phyloP scores from a whole-genome alignment of 2,797 vertebrate genomes.

The Vipera ursinii region DNA sequence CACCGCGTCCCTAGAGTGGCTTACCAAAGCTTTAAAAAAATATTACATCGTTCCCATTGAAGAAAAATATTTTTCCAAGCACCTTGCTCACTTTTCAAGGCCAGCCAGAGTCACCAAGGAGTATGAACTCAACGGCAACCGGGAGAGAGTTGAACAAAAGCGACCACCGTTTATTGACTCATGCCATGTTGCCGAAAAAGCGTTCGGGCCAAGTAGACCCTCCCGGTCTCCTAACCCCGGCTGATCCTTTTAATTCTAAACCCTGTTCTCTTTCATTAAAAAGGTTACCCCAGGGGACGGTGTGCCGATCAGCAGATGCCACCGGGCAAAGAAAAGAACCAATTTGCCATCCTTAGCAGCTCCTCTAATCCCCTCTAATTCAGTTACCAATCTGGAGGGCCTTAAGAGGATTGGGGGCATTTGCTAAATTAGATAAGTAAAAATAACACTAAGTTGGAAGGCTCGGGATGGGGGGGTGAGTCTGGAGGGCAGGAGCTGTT shows the following conservation, averaged over 20 bases:
- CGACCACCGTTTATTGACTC: not conserved
- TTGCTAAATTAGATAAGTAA: conserved; percentile 88
- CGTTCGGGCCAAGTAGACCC: too few species aligned
- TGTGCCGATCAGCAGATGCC: conserved; percentile 45
- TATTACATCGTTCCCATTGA: not conserved
- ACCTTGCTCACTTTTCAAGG: not conserved
- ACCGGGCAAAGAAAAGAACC: conserved; percentile 51
- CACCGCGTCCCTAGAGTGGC: not conserved
- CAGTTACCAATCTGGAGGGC: conserved; percentile 79
- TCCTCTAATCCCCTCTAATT: conserved; percentile 82
- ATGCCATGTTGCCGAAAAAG: not conserved
- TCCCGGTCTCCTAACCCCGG: not conserved
- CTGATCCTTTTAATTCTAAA: not conserved
- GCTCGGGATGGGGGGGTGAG: not conserved
- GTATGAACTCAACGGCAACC: not conserved
- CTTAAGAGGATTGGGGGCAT: conserved; percentile 87
- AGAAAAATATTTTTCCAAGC: not conserved
- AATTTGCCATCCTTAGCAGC: conserved; percentile 65
- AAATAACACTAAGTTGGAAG: conserved; percentile 66
- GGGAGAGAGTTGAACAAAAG: not conserved
- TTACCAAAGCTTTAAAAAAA: not conserved
- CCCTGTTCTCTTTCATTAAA: conserved; percentile 53
- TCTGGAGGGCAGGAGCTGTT: not conserved
- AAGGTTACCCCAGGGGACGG: conserved; percentile 52
- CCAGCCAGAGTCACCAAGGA: not conserved